These are phyloP conservation scores for Troides aeacus DNA, from an alignment of 2,888 invertebrate species.

Conservation along the genomic window DNA sequence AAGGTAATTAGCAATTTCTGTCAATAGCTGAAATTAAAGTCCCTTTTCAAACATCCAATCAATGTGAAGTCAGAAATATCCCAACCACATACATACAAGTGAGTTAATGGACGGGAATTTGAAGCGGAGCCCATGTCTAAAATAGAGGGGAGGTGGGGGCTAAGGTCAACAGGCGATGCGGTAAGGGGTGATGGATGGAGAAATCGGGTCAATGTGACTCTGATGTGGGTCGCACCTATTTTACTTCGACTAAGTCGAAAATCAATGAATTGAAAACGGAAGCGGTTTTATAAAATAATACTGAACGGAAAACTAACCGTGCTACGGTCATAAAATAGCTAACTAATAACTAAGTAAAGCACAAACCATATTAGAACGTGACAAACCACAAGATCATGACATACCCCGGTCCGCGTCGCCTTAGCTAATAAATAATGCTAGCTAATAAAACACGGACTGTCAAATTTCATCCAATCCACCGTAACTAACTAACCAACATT, in stretches of 20 bases:
- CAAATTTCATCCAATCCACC: no score
- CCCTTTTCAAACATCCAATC: constrained; percentile 7
- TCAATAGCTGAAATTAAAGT: background rate
- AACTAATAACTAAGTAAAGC: no score
- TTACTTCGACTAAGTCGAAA: constrained; percentile 17
- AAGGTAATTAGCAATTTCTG: no score
- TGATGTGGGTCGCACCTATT: constrained; percentile 32
- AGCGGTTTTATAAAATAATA: background rate
- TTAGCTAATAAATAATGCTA: no score
- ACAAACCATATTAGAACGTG: no score
- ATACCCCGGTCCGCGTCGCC: no score
- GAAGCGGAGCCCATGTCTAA: constrained; percentile 10
- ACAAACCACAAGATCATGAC: no score
- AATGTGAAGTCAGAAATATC: background rate
- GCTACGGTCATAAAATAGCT: no score
- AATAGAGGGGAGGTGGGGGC: constrained; percentile 5
- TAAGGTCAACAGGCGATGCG: constrained; percentile 31
- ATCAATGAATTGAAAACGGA: constrained; percentile 10
- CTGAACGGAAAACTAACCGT: no score
- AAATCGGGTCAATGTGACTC: constrained; percentile 37
- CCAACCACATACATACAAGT: background rate
- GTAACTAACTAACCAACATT: no score
- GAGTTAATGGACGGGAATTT: constrained; percentile 13
- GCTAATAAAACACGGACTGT: no score
- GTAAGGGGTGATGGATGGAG: background rate